Evolutionary conservation across 2,888 invertebrate genomes (phyloP).

Genomic region (Parochlus steinenii): DNA sequence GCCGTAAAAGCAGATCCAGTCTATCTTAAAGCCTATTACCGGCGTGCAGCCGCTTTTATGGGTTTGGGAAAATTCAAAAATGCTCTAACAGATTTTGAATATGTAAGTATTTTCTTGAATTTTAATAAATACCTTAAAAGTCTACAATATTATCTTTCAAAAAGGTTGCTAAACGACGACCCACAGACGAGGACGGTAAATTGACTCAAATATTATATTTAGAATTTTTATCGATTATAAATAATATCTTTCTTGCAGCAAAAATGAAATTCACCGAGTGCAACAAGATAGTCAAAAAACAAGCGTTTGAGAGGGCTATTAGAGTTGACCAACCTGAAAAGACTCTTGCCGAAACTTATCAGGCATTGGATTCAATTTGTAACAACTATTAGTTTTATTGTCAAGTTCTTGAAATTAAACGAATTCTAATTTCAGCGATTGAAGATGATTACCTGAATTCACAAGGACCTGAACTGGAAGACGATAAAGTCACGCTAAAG

Average conservation of each 20-base stretch:
- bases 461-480: conserved; percentile 74
- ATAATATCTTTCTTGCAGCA: no score
- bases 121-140: not conserved
- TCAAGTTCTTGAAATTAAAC: not conserved
- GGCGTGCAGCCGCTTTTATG: conserved; percentile 94
- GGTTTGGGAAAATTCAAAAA: conserved; percentile 93
- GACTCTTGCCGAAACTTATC: conserved; percentile 64
- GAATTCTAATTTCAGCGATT: conserved; percentile 45
- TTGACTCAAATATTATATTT: no score
- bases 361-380: conserved; percentile 85
- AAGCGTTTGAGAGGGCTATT: conserved; percentile 94
- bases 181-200: conserved; percentile 88
- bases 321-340: conserved; percentile 79
- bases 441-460: conserved; percentile 94
- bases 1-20: conserved; percentile 77
- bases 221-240: no score
- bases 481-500: conserved; percentile 71
- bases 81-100: conserved; percentile 93
- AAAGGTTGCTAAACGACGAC: conserved; percentile 78
- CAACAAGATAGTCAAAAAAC: conserved; percentile 84
- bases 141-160: conserved; percentile 5
- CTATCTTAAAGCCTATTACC: conserved; percentile 93
- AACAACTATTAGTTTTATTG: conserved; percentile 28
- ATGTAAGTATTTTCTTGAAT: conserved; percentile 41
- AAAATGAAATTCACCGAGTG: conserved; percentile 85